These are phyloP conservation scores for Ptilorrhoa leucosticta DNA, from an alignment of 2,113 vertebrate species.

Conservation along the genomic window DNA sequence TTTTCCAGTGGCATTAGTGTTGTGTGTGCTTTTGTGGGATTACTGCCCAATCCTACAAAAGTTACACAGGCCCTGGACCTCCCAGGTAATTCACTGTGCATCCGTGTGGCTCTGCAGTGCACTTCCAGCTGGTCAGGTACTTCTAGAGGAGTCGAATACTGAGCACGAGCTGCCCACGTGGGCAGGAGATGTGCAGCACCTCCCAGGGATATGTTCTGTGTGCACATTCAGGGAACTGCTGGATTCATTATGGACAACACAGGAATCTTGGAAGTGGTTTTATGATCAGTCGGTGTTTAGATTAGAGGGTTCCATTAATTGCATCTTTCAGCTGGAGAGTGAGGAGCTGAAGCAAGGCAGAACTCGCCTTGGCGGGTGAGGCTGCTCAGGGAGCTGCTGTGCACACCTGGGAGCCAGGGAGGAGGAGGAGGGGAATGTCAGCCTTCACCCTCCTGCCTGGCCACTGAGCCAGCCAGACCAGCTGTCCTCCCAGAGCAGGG, in stretches of 20 bases:
- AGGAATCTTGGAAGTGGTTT: neutral
- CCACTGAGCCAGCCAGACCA: neutral
- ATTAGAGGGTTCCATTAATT: neutral
- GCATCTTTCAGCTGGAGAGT: neutral
- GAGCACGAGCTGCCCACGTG: neutral
- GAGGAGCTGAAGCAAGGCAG: neutral
- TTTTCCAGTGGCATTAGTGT: neutral
- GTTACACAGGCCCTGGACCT: neutral
- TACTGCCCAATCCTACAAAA: neutral
- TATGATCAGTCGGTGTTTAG: neutral
- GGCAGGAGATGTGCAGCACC: neutral
- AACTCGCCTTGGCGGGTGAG: neutral
- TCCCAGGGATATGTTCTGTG: neutral
- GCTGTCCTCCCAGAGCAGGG: neutral
- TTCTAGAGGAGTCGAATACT: fast-evolving
- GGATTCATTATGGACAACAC: neutral
- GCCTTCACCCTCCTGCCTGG: neutral
- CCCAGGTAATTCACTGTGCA: neutral
- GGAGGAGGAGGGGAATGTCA: neutral
- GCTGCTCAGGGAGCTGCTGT: neutral
- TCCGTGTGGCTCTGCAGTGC: neutral
- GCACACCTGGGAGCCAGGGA: neutral
- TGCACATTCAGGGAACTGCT: neutral
- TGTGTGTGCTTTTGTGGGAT: neutral
- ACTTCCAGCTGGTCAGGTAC: neutral